A percentile compares a stretch with the other conserved stretches of the same genome.
Evolutionary conservation across 2,797 vertebrate species (phyloP).

Genomic region (Tenualosa ilisha): DNA sequence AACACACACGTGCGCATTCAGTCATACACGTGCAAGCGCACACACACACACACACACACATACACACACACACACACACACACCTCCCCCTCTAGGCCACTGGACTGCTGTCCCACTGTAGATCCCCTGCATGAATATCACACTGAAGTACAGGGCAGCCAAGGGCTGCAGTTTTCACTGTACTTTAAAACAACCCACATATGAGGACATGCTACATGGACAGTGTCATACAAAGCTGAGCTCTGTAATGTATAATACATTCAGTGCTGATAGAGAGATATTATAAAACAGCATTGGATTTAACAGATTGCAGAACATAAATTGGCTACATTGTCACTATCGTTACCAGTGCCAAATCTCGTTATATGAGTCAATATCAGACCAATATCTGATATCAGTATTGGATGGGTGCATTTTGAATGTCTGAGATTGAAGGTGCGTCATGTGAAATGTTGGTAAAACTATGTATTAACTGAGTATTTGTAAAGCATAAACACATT

Average conservation of each 20-base stretch:
- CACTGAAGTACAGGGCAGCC: not conserved
- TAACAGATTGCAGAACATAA: no score
- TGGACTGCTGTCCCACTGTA: not conserved
- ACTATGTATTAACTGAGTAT: no score
- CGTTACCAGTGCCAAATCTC: no score
- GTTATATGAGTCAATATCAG: no score
- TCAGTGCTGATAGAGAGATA: not conserved
- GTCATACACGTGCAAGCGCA: not conserved
- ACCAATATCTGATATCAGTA: no score
- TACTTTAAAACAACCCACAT: not conserved
- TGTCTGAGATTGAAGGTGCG: no score
- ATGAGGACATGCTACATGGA: not conserved
- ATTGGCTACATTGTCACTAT: no score
- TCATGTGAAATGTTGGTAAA: no score
- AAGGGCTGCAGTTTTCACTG: not conserved
- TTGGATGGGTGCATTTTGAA: no score
- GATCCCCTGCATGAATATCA: not conserved
- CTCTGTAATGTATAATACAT: no score
- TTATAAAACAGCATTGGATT: not conserved
- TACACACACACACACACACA: not conserved
- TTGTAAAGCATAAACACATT: no score
- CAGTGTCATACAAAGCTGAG: not conserved
- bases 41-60: not conserved
- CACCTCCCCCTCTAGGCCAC: not conserved
- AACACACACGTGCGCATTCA: not conserved